Evolutionary conservation across 2,888 invertebrate genomes (phyloP), one percentile per base, ranked within the genome.

Genomic region (Eustalomyia histrio): DNA sequence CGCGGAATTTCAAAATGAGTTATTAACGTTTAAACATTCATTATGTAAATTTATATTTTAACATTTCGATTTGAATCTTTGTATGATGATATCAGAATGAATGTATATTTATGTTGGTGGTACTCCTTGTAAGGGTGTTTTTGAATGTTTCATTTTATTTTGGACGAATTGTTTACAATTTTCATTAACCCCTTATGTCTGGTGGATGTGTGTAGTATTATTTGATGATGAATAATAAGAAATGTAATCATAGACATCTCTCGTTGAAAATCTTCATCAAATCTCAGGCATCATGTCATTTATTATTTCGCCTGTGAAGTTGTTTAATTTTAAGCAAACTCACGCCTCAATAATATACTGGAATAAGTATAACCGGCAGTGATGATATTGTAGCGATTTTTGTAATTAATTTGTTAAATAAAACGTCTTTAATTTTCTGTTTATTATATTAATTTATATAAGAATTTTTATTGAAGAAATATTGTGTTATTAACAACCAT

Each of bases 1-100:
- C 84, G 85, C 84, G 88, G 89, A 89, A 88, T 88, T 87, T 86
- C 84, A 84, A 84, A 88, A 89, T 88, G 88, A 87, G 89, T 88
- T 89, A 88, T 88, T 87, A 88, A 86, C 86, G 85, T 85, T 83
- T 76, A 67, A 81, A 75, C 63, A 81, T 78, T 78, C 67, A 78
- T 79, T 82, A 79, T 82, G 80, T 74, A 67, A 76, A 76, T 80
- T 74, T 74, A 60, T 63, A 64, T 52, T 73, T 71, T 57, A 55
- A 71, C 55, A 71, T 74, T 80, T 76, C 29, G 74, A 61, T 74
- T 69, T 33, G 53, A 52, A 63, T 61, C 71, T 69, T 64, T 65
- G n/a, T 21, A 47, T 76, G 73, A 29, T 78, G 60, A 55, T 78
- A 43, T 33, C 58, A 76, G 14, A 55, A 5, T 29, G 43, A 35